phyloP scores from a whole-genome alignment of 2,113 vertebrate genomes.

The Nasalis larvatus region DNA sequence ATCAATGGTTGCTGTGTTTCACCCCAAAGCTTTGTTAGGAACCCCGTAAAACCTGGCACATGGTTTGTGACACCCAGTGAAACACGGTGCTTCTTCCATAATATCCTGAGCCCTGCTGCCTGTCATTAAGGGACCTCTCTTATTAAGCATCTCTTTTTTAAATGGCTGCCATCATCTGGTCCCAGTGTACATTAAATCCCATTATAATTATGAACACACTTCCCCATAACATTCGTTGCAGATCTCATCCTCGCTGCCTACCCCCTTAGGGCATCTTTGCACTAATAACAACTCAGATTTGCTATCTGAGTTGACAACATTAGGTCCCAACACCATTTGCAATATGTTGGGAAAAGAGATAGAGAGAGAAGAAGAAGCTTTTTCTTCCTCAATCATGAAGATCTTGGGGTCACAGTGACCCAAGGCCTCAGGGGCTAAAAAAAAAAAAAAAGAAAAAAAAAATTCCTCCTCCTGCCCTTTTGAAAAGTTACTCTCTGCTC shows the following conservation, averaged over 20 bases:
- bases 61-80: conserved; percentile 56
- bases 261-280: conserved; percentile 84
- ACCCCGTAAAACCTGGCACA: conserved; percentile 66
- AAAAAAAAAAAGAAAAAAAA: neutral
- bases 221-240: conserved; percentile 82
- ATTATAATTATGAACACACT: conserved; percentile 89
- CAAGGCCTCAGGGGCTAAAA: neutral
- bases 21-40: conserved; percentile 70
- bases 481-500: neutral
- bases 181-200: conserved; percentile 87
- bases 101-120: conserved; percentile 61
- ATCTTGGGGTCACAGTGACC: conserved; percentile 55
- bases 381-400: neutral
- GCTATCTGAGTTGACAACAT: conserved; percentile 80
- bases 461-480: neutral
- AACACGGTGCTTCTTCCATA: conserved; percentile 9
- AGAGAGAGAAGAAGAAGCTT: neutral
- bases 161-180: conserved; percentile 85
- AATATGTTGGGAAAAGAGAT: neutral
- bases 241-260: conserved; percentile 81
- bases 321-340: conserved; percentile 69
- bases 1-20: accelerated
- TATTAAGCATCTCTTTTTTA: conserved; percentile 81
- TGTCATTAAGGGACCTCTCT: conserved; percentile 71
- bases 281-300: conserved; percentile 81